phyloP scores from a whole-genome alignment of 2,888 invertebrate species.

The Phyto melanocephala region DNA sequence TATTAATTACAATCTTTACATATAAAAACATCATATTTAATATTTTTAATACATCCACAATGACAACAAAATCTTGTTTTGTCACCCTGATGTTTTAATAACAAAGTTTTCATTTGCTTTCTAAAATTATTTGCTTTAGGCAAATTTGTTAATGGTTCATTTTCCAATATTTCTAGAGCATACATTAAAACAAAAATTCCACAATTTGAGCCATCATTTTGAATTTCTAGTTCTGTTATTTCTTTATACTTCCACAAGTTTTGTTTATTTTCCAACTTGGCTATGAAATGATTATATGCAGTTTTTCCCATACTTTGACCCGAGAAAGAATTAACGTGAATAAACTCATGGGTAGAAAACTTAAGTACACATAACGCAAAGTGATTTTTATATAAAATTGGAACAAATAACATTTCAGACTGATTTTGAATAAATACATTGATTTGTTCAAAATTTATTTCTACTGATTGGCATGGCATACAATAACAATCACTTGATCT shows the following conservation, averaged over 20 bases:
- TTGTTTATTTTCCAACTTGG: not conserved
- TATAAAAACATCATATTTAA: not conserved
- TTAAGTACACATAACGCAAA: not conserved
- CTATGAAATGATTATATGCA: not conserved
- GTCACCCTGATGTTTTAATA: not conserved
- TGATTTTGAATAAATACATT: not conserved
- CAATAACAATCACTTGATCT: not conserved
- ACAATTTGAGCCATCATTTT: not conserved
- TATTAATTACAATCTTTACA: not conserved
- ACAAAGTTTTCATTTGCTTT: not conserved
- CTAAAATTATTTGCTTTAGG: not conserved
- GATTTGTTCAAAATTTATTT: not conserved
- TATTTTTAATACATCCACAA: not conserved
- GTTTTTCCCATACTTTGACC: not conserved
- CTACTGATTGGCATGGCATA: not conserved
- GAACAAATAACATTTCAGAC: not conserved
- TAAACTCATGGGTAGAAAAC: not conserved
- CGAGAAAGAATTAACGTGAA: not conserved
- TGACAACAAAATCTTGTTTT: slow-evolving; percentile 11
- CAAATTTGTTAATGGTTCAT: not conserved
- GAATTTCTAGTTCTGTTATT: not conserved
- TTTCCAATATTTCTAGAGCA: not conserved
- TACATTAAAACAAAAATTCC: slow-evolving; percentile 19
- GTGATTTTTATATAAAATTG: not conserved
- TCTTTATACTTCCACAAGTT: not conserved